Percentiles rank a stretch among this genome's conserved stretches.
Evolutionary conservation across 1,140 invertebrate species (phyloP).

Genomic region (Chrysopa pallens): DNA sequence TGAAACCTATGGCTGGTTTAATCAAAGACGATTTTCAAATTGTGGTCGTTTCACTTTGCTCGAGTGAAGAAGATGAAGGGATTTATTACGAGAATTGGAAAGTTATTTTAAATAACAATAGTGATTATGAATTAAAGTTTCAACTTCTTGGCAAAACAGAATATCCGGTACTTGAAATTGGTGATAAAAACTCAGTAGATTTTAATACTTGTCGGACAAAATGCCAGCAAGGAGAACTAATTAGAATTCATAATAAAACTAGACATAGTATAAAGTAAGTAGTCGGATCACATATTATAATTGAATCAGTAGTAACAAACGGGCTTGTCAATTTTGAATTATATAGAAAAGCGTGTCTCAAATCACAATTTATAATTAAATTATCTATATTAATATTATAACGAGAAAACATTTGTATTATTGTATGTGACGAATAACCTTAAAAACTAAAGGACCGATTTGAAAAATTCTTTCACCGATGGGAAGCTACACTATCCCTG

Average conservation of each 20-base stretch:
- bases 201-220: background rate
- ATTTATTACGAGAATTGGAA: background rate
- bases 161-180: background rate
- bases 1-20: background rate
- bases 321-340: too few relatives aligned
- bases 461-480: too few relatives aligned
- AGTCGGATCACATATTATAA: background rate
- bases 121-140: background rate
- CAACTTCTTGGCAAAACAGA: background rate
- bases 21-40: conserved; percentile 1
- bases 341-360: too few relatives aligned
- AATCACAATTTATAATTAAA: too few relatives aligned
- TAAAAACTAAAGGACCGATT: too few relatives aligned
- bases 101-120: background rate
- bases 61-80: background rate
- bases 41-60: background rate
- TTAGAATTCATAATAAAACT: background rate
- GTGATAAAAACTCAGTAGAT: background rate
- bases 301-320: too few relatives aligned
- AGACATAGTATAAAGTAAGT: background rate
- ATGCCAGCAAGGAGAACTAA: background rate
- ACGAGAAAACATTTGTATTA: too few relatives aligned
- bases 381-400: too few relatives aligned
- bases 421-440: too few relatives aligned
- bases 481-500: too few relatives aligned